A percentile compares a stretch with the other conserved stretches of the same genome.
Evolutionary conservation across 2,888 invertebrate genomes (phyloP).

Genomic region (Xestia xanthographa): DNA sequence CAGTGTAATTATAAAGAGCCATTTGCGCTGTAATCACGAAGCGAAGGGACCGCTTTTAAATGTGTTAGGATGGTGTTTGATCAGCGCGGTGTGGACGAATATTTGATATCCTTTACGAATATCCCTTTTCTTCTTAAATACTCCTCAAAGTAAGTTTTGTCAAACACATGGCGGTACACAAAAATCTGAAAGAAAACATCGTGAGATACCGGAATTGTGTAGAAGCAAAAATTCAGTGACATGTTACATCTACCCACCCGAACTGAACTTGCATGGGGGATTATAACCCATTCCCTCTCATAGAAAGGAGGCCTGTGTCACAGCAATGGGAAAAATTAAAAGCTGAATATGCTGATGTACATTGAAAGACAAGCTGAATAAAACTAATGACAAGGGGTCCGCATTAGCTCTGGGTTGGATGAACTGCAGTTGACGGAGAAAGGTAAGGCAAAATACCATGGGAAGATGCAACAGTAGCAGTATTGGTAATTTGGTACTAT

Average conservation of each 20-base stretch:
- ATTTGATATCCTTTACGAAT: neutral
- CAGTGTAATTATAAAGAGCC: slow-evolving; percentile 77
- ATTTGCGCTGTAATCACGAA: slow-evolving; percentile 73
- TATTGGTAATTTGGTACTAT: no score
- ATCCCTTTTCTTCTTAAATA: neutral
- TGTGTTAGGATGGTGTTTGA: slow-evolving; percentile 31
- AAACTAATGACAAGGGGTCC: neutral
- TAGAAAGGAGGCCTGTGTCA: no score
- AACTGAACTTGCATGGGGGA: accelerated
- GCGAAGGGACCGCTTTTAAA: slow-evolving; percentile 69
- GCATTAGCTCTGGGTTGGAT: neutral
- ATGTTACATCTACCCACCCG: neutral
- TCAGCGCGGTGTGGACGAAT: slow-evolving; percentile 26
- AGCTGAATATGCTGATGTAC: no score
- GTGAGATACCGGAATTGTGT: neutral
- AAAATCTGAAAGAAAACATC: no score
- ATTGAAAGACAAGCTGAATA: neutral
- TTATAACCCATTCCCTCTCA: neutral
- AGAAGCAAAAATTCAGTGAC: neutral
- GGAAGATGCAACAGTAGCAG: no score
- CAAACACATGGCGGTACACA: no score
- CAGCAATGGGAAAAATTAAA: no score
- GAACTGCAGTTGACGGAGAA: no score
- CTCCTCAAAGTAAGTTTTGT: no score
- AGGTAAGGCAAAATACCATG: no score